phyloP scores from a whole-genome alignment of 2,888 invertebrate species.

The Tetrapedia diversipes region DNA sequence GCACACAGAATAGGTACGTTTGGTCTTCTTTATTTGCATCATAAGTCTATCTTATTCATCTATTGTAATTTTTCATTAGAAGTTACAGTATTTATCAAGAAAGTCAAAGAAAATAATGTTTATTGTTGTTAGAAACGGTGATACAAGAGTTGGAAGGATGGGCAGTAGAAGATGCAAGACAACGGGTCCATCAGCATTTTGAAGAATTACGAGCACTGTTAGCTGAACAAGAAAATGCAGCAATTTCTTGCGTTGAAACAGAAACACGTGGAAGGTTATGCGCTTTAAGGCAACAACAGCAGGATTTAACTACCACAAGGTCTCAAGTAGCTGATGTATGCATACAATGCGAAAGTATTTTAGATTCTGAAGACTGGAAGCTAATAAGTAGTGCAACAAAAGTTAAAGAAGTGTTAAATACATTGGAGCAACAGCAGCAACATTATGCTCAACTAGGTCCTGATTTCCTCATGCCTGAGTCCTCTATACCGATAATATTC shows the following conservation, averaged over 20 bases:
- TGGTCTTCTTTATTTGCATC: neutral
- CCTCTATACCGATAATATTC: constrained; percentile 85
- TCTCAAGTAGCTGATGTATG: constrained; percentile 84
- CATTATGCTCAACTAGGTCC: constrained; percentile 84
- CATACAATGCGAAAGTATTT: constrained; percentile 84
- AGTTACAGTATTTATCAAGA: neutral
- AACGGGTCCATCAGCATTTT: constrained; percentile 84
- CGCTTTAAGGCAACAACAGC: constrained; percentile 84
- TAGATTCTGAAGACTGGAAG: constrained; percentile 84
- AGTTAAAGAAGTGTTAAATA: constrained; percentile 83
- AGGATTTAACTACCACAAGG: constrained; percentile 84
- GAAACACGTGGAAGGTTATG: constrained; percentile 84
- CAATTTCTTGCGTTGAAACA: constrained; percentile 84
- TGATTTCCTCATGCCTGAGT: constrained; percentile 84
- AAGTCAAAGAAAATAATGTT: neutral
- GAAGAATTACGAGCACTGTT: constrained; percentile 83
- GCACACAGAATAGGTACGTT: constrained; percentile 82
- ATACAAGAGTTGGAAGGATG: constrained; percentile 74
- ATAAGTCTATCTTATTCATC: neutral
- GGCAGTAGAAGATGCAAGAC: constrained; percentile 77
- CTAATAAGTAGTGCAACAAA: constrained; percentile 83
- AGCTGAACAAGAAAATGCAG: constrained; percentile 84
- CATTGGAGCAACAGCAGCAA: constrained; percentile 84
- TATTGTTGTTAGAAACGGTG: constrained; percentile 77
- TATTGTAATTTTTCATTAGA: neutral